Percentiles rank a stretch among this genome's conserved stretches.
Conservation (phyloP, 2,797 vertebrate genomes). For the Threskiornis aethiopicus region DNA sequence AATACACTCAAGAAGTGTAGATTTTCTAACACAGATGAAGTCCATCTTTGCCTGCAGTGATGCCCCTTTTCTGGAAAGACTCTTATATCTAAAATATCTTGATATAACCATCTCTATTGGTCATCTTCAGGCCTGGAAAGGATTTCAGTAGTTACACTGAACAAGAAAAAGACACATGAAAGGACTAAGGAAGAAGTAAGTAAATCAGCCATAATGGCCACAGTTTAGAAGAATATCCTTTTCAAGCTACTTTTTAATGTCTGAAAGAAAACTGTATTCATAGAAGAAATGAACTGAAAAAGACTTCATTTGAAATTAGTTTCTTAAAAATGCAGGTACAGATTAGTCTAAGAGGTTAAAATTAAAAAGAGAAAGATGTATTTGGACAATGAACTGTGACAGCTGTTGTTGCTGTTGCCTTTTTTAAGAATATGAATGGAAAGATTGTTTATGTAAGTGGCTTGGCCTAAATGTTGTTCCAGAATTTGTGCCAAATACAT, state of each 20-base stretch:
- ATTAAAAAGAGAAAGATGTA: not conserved
- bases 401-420: slow-evolving; percentile 11
- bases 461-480: not conserved
- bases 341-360: not conserved
- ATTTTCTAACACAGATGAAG: not conserved
- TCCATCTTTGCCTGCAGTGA: not conserved
- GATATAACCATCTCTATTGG: not conserved
- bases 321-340: not conserved
- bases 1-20: not conserved
- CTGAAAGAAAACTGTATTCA: not conserved
- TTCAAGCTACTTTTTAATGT: not conserved
- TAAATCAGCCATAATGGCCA: not conserved
- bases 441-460: not conserved
- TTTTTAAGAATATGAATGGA: not conserved
- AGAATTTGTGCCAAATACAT: slow-evolving; percentile 20
- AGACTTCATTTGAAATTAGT: not conserved
- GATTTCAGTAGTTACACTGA: not conserved
- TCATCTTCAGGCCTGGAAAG: not conserved
- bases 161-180: not conserved
- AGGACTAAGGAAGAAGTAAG: not conserved
- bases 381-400: not conserved
- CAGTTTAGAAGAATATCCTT: not conserved
- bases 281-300: not conserved
- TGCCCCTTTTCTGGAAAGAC: not conserved
- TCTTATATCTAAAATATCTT: not conserved